Evolutionary conservation across 92 coral and sea anemone species (phyloP), one percentile per base, ranked within the genome.

Genomic region (Porites evermanni): DNA sequence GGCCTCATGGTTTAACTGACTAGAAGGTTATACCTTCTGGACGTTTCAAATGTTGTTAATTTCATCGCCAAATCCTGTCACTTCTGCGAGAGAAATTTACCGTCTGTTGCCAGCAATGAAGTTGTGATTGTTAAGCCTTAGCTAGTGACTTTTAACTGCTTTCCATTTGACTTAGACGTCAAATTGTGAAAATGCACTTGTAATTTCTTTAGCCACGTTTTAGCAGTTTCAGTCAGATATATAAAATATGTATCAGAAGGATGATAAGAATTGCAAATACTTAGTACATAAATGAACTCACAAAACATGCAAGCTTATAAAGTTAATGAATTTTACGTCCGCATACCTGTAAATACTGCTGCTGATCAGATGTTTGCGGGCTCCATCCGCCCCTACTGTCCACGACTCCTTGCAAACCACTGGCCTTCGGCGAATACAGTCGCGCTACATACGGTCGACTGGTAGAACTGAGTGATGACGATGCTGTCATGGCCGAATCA

Each of bases 341-440:
- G 11, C 89, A 70, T 77, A 87, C 98, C 88, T 97, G 99, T 56
- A 97, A 87, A 76, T 93, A 97, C 74, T 95, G 98, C 68, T 88
- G 84, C 29, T 92, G 89, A 79, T 86, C 93, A 78, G 91, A 91
- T 10, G 80, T 47, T 64, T 91, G 90, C 5, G 99, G 99, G 67
- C 94, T 94, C 99, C 99, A 96, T 20, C 98, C 99, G 23, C 99
- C 99, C n/a, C 95, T 84, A 74, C 98, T 97, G 81, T 97, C 89
- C 14, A 92, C 73, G 32, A 93, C 86, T 54, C 99, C 99, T 47
- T 78, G 77, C 38, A 95, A 77, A 65, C 91, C 91, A 32, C 81
- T 69, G 56, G 90, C 88, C 65, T 92, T 93, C 14, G 92, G 89
- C 16, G 93, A 86, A 75, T 88, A 83, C 29, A 95, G 90, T 44